phyloP scores from a whole-genome alignment of 2,113 vertebrate genomes.

The Scopus umbretta region DNA sequence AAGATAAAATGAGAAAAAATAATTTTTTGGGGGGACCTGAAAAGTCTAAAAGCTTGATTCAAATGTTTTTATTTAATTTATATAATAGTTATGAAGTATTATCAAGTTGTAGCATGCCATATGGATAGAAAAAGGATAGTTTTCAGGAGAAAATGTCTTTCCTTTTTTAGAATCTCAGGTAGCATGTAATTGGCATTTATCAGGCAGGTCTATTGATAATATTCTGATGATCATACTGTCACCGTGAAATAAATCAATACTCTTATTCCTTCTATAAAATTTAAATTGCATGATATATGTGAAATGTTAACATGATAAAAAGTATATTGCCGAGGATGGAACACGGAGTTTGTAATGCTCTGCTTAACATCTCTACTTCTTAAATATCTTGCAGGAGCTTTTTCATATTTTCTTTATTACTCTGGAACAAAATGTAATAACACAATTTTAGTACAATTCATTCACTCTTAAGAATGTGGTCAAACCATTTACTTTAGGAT shows the following conservation, averaged over 20 bases:
- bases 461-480: background rate
- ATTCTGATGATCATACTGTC: background rate
- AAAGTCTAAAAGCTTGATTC: background rate
- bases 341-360: background rate
- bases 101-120: background rate
- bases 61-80: background rate
- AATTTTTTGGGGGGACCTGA: accelerated
- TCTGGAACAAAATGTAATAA: background rate
- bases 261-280: background rate
- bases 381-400: background rate
- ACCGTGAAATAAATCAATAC: constrained; percentile 5
- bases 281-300: background rate
- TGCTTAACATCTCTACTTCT: background rate
- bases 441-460: background rate
- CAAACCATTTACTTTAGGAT: background rate
- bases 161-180: background rate
- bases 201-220: background rate
- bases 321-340: background rate
- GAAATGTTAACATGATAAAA: background rate
- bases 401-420: background rate
- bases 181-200: background rate
- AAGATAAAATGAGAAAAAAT: background rate
- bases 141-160: background rate
- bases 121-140: background rate
- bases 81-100: background rate